Evolutionary conservation across 2,888 invertebrate genomes (phyloP).

Genomic region (Lypha dubia): DNA sequence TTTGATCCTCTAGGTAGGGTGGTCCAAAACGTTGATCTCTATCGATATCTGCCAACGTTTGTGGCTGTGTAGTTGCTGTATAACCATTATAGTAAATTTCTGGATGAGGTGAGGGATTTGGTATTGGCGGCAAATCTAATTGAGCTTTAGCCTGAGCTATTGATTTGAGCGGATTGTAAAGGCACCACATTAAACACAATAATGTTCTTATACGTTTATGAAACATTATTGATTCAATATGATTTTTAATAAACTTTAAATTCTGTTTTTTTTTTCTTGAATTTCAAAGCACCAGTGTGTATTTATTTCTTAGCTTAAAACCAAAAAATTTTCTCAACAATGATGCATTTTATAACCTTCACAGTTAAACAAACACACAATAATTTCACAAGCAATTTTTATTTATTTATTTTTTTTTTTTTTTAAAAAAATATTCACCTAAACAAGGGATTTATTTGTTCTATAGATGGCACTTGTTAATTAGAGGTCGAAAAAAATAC

Average conservation of each 20-base stretch:
- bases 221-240: constrained; percentile 50
- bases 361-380: constrained; percentile 65
- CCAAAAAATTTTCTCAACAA: constrained; percentile 59
- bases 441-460: constrained; percentile 66
- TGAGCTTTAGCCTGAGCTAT: constrained; percentile 81
- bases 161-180: constrained; percentile 27
- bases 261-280: constrained; percentile 12
- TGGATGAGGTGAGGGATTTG: constrained; percentile 78
- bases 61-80: constrained; percentile 76
- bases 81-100: constrained; percentile 81
- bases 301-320: constrained; percentile 31
- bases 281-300: constrained; percentile 14
- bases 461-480: constrained; percentile 8
- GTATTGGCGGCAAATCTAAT: constrained; percentile 85
- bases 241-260: not conserved
- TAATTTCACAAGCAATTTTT: constrained; percentile 50
- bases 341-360: constrained; percentile 70
- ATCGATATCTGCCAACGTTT: constrained; percentile 78
- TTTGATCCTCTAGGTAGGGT: constrained; percentile 78
- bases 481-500: constrained; percentile 36
- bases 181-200: constrained; percentile 45
- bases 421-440: constrained; percentile 28
- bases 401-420: not conserved
- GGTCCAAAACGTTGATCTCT: constrained; percentile 82
- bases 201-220: constrained; percentile 44